A percentile compares a stretch with the other conserved stretches of the same genome.
These are phyloP conservation scores for Drosophila tristis DNA, from an alignment of 1,140 invertebrate genomes.

Conservation along the genomic window DNA sequence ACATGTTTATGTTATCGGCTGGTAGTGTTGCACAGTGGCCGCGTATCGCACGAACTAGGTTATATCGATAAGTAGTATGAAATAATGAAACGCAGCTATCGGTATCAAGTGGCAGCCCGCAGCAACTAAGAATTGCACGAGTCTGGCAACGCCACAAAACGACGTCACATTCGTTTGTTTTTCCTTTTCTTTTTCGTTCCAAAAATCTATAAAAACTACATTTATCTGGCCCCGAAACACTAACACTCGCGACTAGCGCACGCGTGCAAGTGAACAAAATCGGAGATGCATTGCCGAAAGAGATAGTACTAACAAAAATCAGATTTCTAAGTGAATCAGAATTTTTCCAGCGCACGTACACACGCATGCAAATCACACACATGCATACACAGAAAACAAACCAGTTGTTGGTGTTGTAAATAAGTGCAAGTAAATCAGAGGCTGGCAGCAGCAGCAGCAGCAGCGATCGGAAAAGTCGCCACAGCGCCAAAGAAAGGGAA, in stretches of 20 bases:
- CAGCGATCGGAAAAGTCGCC: conserved; percentile 53
- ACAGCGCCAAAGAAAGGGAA: conserved; percentile 66
- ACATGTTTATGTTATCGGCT: too few relatives aligned
- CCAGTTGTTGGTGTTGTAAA: conserved; percentile 58
- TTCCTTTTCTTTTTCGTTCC: conserved; percentile 31
- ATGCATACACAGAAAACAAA: conserved; percentile 31
- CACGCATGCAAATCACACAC: conserved; percentile 37
- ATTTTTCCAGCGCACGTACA: conserved; percentile 52
- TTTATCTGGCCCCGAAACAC: neutral
- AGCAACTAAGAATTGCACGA: too few relatives aligned
- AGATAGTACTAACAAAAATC: conserved; percentile 12
- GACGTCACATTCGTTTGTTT: conserved; percentile 33
- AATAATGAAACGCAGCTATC: too few relatives aligned
- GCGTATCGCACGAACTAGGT: too few relatives aligned
- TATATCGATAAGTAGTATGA: too few relatives aligned
- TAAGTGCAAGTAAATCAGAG: conserved; percentile 70
- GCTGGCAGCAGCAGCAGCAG: conserved; percentile 54
- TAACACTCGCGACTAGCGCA: conserved; percentile 1
- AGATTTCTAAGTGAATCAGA: conserved; percentile 68
- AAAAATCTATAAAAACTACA: conserved; percentile 18
- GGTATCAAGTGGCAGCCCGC: too few relatives aligned
- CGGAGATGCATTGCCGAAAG: neutral
- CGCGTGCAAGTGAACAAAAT: neutral
- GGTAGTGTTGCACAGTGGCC: too few relatives aligned
- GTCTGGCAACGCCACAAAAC: too few relatives aligned